phyloP scores from a whole-genome alignment of 2,797 vertebrate genomes.

The Enteromius trimaculatus region DNA sequence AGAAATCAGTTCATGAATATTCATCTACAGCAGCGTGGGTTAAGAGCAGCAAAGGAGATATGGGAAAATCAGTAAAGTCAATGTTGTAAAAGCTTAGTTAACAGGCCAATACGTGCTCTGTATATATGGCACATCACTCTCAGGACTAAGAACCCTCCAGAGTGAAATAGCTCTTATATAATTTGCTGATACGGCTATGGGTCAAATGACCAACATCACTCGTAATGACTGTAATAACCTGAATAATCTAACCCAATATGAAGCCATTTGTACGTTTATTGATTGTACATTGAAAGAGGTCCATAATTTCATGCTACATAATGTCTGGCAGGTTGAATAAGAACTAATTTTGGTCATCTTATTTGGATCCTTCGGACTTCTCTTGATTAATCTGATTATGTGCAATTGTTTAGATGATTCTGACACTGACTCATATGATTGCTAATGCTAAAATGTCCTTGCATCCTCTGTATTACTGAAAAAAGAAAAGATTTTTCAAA shows the following conservation, averaged over 20 bases:
- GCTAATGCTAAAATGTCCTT: not conserved
- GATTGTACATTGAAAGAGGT: not conserved
- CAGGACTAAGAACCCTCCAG: constrained; percentile 44
- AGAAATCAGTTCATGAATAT: not conserved
- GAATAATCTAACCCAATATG: constrained; percentile 26
- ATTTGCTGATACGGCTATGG: constrained; percentile 45
- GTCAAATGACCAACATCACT: constrained; percentile 36
- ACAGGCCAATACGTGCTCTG: constrained; percentile 14
- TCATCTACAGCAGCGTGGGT: not conserved
- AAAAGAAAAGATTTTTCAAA: not conserved
- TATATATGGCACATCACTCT: constrained; percentile 32
- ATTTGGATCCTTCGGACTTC: constrained; percentile 8
- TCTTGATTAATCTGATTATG: constrained; percentile 10
- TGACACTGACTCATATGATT: constrained; percentile 6
- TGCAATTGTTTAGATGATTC: not conserved
- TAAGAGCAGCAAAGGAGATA: constrained; percentile 1
- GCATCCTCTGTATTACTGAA: not conserved
- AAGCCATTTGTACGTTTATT: not conserved
- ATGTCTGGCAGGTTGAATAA: constrained; percentile 5
- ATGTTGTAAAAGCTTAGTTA: constrained; percentile 41
- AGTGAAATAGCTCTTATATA: not conserved
- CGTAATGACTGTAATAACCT: constrained; percentile 25
- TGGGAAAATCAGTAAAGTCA: constrained; percentile 14
- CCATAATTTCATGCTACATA: not conserved
- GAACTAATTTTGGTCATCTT: not conserved